Conservation (phyloP, 2,888 invertebrate genomes). For the Iphiclides podalirius region DNA sequence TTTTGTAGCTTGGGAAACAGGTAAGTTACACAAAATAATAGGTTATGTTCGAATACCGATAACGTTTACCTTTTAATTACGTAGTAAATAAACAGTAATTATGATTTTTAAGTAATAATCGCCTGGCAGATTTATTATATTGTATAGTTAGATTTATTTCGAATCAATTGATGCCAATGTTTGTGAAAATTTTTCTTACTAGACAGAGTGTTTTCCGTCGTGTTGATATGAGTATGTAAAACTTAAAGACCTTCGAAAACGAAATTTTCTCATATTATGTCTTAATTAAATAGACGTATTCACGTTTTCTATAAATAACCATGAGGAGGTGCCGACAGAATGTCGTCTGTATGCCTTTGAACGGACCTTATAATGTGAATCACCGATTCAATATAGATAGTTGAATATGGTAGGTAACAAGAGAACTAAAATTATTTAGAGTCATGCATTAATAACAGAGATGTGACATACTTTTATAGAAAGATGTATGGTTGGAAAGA, state of each 20-base stretch:
- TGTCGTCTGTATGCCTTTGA: not conserved
- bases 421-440: not conserved
- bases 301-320: not conserved
- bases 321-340: not conserved
- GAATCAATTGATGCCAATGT: not conserved
- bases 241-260: too few species aligned
- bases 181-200: not conserved
- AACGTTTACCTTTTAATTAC: not conserved
- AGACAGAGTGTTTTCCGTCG: not conserved
- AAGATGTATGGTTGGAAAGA: too few species aligned
- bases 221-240: not conserved
- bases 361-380: not conserved
- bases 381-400: not conserved
- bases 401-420: not conserved
- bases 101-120: too few species aligned
- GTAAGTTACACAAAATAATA: conserved; percentile 1
- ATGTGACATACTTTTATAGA: too few species aligned
- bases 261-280: too few species aligned
- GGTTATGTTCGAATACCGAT: conserved; percentile 5
- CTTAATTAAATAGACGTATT: too few species aligned
- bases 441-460: too few species aligned
- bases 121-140: too few species aligned
- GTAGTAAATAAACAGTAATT: not conserved
- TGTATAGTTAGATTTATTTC: not conserved
- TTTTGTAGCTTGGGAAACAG: conserved; percentile 4